Evolutionary conservation across 1,140 invertebrate genomes (phyloP).

Genomic region (Helicoverpa zea): DNA sequence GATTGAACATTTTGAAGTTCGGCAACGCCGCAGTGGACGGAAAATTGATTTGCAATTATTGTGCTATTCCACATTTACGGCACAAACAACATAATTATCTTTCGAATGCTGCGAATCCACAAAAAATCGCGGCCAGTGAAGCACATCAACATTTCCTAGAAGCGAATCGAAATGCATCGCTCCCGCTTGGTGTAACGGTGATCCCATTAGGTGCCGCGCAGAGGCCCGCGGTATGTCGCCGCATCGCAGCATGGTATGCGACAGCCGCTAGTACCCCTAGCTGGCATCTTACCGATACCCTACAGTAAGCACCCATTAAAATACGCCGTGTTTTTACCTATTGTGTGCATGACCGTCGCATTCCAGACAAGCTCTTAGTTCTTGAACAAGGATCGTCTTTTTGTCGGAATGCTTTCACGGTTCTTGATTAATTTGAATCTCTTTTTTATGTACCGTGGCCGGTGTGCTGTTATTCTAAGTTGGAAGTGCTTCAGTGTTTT

Average conservation of each 20-base stretch:
- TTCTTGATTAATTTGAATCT: constrained; percentile 34
- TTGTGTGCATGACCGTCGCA: constrained; percentile 39
- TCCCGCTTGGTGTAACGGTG: constrained; percentile 52
- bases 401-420: constrained; percentile 34
- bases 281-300: constrained; percentile 34
- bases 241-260: not conserved
- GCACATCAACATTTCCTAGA: constrained; percentile 41
- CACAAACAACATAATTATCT: constrained; percentile 41
- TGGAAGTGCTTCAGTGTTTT: not conserved
- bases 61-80: constrained; percentile 5
- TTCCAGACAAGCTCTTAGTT: constrained; percentile 1
- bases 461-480: constrained; percentile 17
- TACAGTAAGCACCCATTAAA: constrained; percentile 38
- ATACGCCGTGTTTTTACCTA: constrained; percentile 37
- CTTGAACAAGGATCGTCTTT: constrained; percentile 29
- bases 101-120: constrained; percentile 17
- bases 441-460: not conserved
- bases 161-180: constrained; percentile 49
- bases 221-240: constrained; percentile 36
- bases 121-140: constrained; percentile 43
- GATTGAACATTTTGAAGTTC: too few species aligned
- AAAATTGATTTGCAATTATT: not conserved
- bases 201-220: constrained; percentile 43
- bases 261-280: constrained; percentile 16
- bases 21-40: too few species aligned